phyloP scores from a whole-genome alignment of 2,888 invertebrate genomes.

The Hetaerina titia region DNA sequence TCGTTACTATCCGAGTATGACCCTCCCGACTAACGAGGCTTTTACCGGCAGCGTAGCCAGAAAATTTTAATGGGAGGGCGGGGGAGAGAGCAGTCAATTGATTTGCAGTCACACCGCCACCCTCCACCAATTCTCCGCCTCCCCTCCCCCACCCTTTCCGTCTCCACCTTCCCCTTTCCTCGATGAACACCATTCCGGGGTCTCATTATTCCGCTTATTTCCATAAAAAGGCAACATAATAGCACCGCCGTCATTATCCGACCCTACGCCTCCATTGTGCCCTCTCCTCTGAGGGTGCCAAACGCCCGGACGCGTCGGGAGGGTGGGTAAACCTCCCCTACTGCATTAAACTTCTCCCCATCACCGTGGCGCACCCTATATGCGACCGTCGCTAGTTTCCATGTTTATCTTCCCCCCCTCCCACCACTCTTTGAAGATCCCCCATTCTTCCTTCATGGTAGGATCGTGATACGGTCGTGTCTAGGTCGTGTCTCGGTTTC shows the following conservation, averaged over 20 bases:
- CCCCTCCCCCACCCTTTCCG: not conserved
- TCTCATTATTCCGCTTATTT: slow-evolving; percentile 35
- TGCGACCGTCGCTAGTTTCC: not conserved
- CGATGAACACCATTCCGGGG: not conserved
- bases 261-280: not conserved
- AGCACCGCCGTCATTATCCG: slow-evolving; percentile 35
- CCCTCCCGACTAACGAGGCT: not conserved
- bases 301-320: not conserved
- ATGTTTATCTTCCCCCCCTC: not conserved
- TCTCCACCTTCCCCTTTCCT: not conserved
- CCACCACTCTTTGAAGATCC: not conserved
- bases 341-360: too few species aligned
- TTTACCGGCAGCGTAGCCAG: slow-evolving; percentile 13
- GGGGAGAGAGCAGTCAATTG: not conserved
- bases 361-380: not conserved
- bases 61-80: slow-evolving; percentile 12
- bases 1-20: not conserved
- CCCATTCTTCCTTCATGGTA: too few species aligned
- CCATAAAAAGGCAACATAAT: slow-evolving; percentile 39
- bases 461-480: too few species aligned
- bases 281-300: not conserved
- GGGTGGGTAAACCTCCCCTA: not conserved
- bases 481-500: too few species aligned
- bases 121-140: too few species aligned
- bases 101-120: slow-evolving; percentile 12